Base-by-base conservation (phyloP, 2,888 invertebrate species). In the Galerucella pusilla region DNA sequence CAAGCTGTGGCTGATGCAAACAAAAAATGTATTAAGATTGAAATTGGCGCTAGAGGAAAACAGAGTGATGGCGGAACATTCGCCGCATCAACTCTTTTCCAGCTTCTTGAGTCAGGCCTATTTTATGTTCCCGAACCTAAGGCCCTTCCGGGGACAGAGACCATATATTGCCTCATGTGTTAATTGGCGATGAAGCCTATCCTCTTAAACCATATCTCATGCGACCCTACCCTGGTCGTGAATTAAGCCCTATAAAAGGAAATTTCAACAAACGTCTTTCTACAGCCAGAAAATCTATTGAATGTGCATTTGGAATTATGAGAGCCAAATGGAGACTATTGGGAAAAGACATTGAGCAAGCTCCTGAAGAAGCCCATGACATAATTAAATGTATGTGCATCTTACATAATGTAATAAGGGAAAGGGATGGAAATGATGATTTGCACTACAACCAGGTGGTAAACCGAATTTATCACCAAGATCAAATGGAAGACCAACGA, bases 231-330 rank as follows among this genome's bases (percentile, higher is more conserved):
- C 69, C 72, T 49, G 59, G 52, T 10, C 67, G 46, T 60, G 68
- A 64, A 60, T 46, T 74, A 57, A 68, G 54, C 61, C 45, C 68
- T 16, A 28, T 45, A 49, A 63, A 72, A 68, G 75, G 72, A 72
- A 28, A 52, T 60, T 77, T 75, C 35, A 75, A 75, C n/a, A n/a
- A n/a, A n/a, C n/a, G n/a, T n/a, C n/a, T n/a, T n/a, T n/a, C n/a
- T n/a, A n/a, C 65, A 28, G 70, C 73, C 42, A 25, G 75, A 65
- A 77, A 75, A 73, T 68, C 68, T 49, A 75, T 77, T 35, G 73
- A 75, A 76, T 72, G 72, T 45, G 67, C 75, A 16, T 77, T 74
- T 76, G 75, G 77, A 42, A 76, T 76, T 49, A 54, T 74, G 54
- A 28, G 74, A 28, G 72, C 76, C 16, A 76, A 76, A 68, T 78